Base-by-base conservation (phyloP, 1,140 invertebrate genomes). In the Mamestra configurata region DNA sequence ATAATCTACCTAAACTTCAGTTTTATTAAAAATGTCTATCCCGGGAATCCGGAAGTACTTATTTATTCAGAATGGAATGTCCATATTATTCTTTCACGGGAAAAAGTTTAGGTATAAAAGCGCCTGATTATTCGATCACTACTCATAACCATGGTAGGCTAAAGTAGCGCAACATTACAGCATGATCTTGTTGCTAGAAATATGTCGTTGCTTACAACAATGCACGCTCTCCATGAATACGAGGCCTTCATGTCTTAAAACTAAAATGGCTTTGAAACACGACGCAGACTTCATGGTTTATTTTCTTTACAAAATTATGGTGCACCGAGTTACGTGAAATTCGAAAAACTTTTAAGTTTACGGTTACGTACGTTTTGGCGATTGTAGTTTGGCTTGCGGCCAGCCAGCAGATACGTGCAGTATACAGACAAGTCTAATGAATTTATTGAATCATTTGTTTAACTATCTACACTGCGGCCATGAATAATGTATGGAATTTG, bases 361-460 rank as follows among this genome's bases (percentile, higher is more conserved):
- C 68, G 22, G 27, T 31, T 11, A 71, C 53, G 27, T 35, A 18
- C 46, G 53, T 51, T 53, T 51, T 31, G 27, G 68, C 24, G n/a
- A 51, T 24, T 46, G 66, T 18, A 71, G 20, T 20, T 71, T 71
- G 68, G 68, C 43, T 53, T 18, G 24, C 15, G 27, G 68, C 68
- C 68, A 71, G 46, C 5, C 6, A 53, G 27, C 24, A 8, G 37
- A 40, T 71, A 53, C 68, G 46, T 51, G 68, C 68, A 53, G 24
- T 71, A 15, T 13, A 15, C 22, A 27, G 66, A 70, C 66, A 51
- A 71, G 15, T 71, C 27, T 51, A 71, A 71, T 71, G 68, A 71
- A 71, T 71, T 71, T 71, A 71, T 24, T 49, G 68, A 51, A 31
- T 43, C 68, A 71, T 71, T 71, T 71, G 68, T 71, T 49, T 51